Base-by-base conservation (phyloP, 2,113 vertebrate genomes). In the Heptranchias perlo region DNA sequence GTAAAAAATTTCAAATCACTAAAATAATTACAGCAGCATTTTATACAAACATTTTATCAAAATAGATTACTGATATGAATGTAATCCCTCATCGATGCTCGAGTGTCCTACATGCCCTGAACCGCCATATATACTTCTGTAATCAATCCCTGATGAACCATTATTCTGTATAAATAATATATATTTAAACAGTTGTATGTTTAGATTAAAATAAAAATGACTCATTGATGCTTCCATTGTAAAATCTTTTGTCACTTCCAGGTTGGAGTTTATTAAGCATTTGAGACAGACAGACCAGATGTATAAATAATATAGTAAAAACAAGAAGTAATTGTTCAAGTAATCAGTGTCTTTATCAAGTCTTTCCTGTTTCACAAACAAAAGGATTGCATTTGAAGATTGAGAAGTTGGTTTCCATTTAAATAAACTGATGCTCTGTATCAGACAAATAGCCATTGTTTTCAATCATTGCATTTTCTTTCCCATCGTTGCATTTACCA, bases 281-380 rank as follows among this genome's bases (percentile, higher is more conserved):
- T 67, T 69, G 94, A 52, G 44, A 95, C 65, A 69, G 47, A 69
- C 21, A 6, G 65, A 52, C n/a, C n/a, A 94, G 92, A 65, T 65
- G 39, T 67, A 4, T 94, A 94, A 94, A 65, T 94, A 95, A 95
- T 69, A 39, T 95, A 13, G 44, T 47, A 69, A 49, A 49, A 96
- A 96, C 96, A 96, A 95, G 87, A 47, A 39, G 39, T 87, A 92
- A 86, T 96, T 96, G 96, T 84, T 96, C 89, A 54, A 35, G 73
- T 96, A 94, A 94, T 87, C 96, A 54, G 58, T 96, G 96, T 96
- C 64, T 94, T 96, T 78, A 96, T 94, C 96, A 95, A 35, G 69
- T 94, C 61, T 94, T 92, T 89, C 44, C 54, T 54, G 14, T 96
- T 92, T 64, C 65, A 52, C 78, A 73, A 35, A 13, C 21, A 61